phyloP scores from a whole-genome alignment of 1,140 invertebrate genomes.

The Apocrypta bakeri region DNA sequence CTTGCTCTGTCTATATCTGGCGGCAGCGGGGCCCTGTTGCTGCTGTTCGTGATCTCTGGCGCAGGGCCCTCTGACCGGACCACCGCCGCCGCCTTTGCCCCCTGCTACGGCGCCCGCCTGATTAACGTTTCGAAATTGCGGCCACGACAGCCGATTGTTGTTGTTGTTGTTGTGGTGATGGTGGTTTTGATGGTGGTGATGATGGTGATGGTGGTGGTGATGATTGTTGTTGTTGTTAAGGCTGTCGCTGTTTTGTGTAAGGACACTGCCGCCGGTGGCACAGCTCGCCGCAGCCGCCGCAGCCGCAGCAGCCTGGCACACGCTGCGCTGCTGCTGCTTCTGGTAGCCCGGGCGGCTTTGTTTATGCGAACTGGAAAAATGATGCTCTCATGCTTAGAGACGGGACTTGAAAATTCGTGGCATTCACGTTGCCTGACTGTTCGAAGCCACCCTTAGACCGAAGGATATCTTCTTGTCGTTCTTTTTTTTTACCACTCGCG shows the following conservation, averaged over 20 bases:
- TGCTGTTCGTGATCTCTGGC: constrained; percentile 41
- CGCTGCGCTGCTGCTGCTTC: constrained; percentile 67
- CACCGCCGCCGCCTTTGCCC: constrained; percentile 31
- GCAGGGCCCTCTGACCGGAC: constrained; percentile 59
- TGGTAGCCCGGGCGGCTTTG: constrained; percentile 72
- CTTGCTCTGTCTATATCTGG: constrained; percentile 70
- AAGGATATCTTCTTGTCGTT: background rate
- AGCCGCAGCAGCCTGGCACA: constrained; percentile 61
- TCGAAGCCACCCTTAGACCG: background rate
- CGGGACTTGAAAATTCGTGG: background rate
- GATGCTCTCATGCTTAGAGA: constrained; percentile 68
- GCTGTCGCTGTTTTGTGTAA: constrained; percentile 67
- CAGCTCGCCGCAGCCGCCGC: constrained; percentile 17
- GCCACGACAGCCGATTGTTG: constrained; percentile 74
- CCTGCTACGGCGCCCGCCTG: constrained; percentile 57
- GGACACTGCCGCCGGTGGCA: background rate
- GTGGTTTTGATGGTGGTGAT: constrained; percentile 36
- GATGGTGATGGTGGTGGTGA: constrained; percentile 42
- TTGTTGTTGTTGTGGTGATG: constrained; percentile 68
- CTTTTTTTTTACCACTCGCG: background rate
- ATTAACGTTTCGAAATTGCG: constrained; percentile 74
- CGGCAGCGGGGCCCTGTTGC: constrained; percentile 13
- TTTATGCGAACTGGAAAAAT: constrained; percentile 74
- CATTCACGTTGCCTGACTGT: background rate
- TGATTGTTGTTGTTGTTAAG: constrained; percentile 71